Conservation (phyloP, 2,113 vertebrate genomes). For the Taurulus bubalis region DNA sequence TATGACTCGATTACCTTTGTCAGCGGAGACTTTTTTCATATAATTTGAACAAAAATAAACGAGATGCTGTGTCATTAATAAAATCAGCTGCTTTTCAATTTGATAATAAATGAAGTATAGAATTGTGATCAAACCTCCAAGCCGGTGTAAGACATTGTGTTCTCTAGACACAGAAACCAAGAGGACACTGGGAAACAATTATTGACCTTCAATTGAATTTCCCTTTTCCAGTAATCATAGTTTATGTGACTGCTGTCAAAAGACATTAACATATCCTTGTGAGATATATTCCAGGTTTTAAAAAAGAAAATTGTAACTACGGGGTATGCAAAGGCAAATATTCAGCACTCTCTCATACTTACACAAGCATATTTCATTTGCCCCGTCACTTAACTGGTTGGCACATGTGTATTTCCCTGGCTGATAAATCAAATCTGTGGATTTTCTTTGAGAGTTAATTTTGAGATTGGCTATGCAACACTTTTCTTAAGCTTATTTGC, state of each 20-base stretch:
- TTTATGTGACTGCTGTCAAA: constrained; percentile 5
- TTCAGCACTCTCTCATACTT: background rate
- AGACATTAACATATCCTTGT: background rate
- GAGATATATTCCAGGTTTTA: background rate
- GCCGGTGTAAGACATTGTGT: background rate
- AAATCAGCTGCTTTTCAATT: background rate
- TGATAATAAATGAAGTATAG: background rate
- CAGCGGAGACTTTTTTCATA: background rate
- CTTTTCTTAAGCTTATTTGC: constrained; percentile 5
- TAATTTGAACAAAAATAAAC: background rate
- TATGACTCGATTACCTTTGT: background rate
- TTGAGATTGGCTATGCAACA: constrained; percentile 29
- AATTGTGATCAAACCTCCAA: background rate
- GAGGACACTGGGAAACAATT: background rate
- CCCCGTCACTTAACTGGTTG: constrained; percentile 25
- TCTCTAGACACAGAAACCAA: background rate
- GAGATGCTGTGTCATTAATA: background rate
- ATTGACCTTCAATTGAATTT: background rate
- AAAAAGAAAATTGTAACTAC: background rate
- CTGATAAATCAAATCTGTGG: constrained; percentile 1
- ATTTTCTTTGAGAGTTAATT: background rate
- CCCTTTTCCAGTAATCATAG: background rate
- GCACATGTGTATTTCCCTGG: constrained; percentile 47
- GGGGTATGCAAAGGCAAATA: background rate
- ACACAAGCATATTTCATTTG: background rate